Percentiles rank a stretch among this genome's conserved stretches.
These are phyloP conservation scores for Drosophila parvula DNA, from an alignment of 1,140 invertebrate genomes.

Conservation along the genomic window DNA sequence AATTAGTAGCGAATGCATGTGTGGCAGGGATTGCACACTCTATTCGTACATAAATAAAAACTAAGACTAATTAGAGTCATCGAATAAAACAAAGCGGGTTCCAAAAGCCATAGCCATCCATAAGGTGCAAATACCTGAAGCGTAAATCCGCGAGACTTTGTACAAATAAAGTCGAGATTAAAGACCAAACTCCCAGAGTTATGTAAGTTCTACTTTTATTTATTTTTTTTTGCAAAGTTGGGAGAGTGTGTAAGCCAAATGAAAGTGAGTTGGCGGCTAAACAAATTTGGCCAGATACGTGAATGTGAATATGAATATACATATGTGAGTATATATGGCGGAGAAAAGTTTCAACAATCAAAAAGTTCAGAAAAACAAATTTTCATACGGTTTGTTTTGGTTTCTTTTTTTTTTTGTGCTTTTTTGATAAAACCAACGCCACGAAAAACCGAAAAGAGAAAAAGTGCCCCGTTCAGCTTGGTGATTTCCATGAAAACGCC, in stretches of 20 bases:
- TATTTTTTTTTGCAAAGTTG: constrained; percentile 52
- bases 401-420: constrained; percentile 60
- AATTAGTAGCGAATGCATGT: constrained; percentile 57
- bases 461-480: constrained; percentile 67
- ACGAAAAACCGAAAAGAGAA: constrained; percentile 33
- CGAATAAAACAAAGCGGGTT: constrained; percentile 25
- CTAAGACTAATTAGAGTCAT: constrained; percentile 64
- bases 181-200: constrained; percentile 38
- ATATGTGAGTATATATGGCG: constrained; percentile 23
- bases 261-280: constrained; percentile 66
- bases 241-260: constrained; percentile 47
- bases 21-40: constrained; percentile 30
- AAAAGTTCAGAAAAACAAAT: constrained; percentile 73
- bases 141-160: constrained; percentile 72
- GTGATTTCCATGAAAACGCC: constrained; percentile 71
- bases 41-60: constrained; percentile 26
- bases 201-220: constrained; percentile 67
- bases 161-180: constrained; percentile 50
- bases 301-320: constrained; percentile 14
- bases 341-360: constrained; percentile 61
- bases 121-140: constrained; percentile 73
- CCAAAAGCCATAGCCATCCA: constrained; percentile 40
- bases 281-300: constrained; percentile 55
- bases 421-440: constrained; percentile 50
- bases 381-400: constrained; percentile 72